Base-by-base conservation (phyloP, 2,888 invertebrate species). In the Drosophila borealis region DNA sequence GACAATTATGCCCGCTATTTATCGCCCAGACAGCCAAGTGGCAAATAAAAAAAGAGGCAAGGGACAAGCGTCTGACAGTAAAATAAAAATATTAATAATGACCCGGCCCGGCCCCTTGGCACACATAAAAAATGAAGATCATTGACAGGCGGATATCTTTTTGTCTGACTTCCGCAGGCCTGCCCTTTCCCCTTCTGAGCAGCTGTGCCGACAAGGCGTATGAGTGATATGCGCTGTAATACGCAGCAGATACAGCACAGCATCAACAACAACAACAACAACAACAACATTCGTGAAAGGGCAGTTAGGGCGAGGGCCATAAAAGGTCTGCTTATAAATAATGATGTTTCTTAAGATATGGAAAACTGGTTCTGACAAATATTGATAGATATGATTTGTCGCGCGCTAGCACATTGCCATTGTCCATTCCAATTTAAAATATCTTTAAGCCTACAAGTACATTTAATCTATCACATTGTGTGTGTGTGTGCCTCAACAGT, bases 1-100 rank as follows among this genome's bases (percentile, higher is more conserved):
- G 74, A 72, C 80, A 86, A 80, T 81, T 83, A 75, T 78, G 66
- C 70, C 21, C 59, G 67, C 72, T 80, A 83, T 86, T 82, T 82
- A 83, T 83, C 72, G 81, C 70, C 63, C 57, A 62, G 66, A 57
- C 67, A 48, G 60, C 65, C 33, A 59, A 57, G 36, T 59, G 60
- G 51, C 56, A 60, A 55, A 57, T 61, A 66, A 66, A 62, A 44
- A 62, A 51, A 59, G 14, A 44, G n/a, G 39, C 41, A 51, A 54
- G 21, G 61, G 21, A 41, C 61, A 48, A 14, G 29, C 54, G 39
- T n/a, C 36, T 62, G 37, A 56, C 53, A 57, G 34, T 50, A 39
- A 59, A 56, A 57, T 54, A 62, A 13, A 55, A 55, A 75, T 70
- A 74, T 70, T 60, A 75, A 65, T 76, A 75, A 60, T 61, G 42